phyloP scores from a whole-genome alignment of 2,113 vertebrate genomes.

The Hirundichthys speculiger region DNA sequence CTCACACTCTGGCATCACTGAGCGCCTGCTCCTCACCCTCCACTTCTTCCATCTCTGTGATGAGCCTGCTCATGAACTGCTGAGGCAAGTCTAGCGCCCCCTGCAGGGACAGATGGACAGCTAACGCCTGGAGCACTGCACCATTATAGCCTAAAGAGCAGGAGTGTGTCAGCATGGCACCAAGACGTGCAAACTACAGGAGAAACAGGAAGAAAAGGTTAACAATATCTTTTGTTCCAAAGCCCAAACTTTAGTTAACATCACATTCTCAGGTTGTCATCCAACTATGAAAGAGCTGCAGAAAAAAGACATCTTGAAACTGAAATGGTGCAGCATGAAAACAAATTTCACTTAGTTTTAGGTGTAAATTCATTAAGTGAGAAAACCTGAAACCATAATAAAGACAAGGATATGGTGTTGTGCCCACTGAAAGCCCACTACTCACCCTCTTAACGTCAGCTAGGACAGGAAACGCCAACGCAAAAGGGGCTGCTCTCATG shows the following conservation, averaged over 20 bases:
- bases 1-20: constrained; percentile 91
- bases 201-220: no score
- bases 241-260: no score
- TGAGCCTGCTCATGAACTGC: constrained; percentile 89
- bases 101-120: constrained; percentile 92
- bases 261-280: no score
- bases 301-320: no score
- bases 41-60: constrained; percentile 92
- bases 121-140: constrained; percentile 92
- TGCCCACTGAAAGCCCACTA: background rate
- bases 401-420: background rate
- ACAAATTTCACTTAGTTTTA: background rate
- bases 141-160: constrained; percentile 97
- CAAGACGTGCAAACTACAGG: constrained; percentile 86
- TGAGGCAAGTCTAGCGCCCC: constrained; percentile 82
- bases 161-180: constrained; percentile 93
- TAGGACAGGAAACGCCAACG: constrained; percentile 82
- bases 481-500: constrained; percentile 93
- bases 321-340: no score
- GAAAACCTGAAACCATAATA: no score
- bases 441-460: constrained; percentile 88
- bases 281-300: no score
- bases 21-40: constrained; percentile 86
- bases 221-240: background rate
- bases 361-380: background rate